Percentiles rank a stretch among this genome's conserved stretches.
phyloP scores from a whole-genome alignment of 2,797 vertebrate genomes.

The Agapornis canus region DNA sequence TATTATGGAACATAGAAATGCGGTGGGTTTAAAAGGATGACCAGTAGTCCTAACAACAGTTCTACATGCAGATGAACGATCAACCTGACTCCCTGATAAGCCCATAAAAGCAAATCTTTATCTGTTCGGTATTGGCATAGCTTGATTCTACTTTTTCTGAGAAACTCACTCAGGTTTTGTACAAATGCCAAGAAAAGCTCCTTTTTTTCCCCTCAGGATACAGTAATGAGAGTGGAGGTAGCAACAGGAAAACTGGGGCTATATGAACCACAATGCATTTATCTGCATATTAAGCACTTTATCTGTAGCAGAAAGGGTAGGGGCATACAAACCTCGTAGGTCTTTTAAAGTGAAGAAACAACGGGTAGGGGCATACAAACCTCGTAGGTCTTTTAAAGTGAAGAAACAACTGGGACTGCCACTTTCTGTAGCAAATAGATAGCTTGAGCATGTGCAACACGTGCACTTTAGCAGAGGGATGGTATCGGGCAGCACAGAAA shows the following conservation, averaged over 20 bases:
- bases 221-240: rapidly evolving
- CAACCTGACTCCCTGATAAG: neutral
- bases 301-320: neutral
- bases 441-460: rapidly evolving
- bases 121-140: neutral
- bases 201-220: neutral
- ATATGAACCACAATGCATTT: neutral
- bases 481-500: neutral
- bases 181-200: neutral
- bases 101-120: neutral
- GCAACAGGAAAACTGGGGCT: rapidly evolving
- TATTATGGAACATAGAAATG: neutral
- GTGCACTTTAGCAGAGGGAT: rapidly evolving
- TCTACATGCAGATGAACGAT: neutral
- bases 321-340: rapidly evolving
- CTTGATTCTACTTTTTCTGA: neutral
- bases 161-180: neutral
- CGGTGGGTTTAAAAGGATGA: neutral
- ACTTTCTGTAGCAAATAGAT: rapidly evolving
- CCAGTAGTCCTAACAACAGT: neutral
- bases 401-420: neutral
- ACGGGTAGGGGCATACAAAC: rapidly evolving
- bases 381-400: neutral
- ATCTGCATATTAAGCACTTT: neutral
- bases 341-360: neutral